These are phyloP conservation scores for Athene cunicularia DNA, from an alignment of 2,113 vertebrate species.

Conservation along the genomic window DNA sequence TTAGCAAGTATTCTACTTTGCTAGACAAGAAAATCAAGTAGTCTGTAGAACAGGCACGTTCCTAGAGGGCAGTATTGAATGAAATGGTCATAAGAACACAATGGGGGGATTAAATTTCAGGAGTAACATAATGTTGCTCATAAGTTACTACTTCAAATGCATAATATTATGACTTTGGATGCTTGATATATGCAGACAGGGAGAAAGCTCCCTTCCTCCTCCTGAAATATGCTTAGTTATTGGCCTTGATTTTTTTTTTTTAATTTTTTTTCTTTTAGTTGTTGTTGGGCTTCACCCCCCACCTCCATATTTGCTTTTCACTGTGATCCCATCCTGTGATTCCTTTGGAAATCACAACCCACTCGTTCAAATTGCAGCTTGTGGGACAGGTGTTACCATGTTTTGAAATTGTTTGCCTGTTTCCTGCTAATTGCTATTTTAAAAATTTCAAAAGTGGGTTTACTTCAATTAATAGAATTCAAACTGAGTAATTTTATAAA, in stretches of 20 bases:
- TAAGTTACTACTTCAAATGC: not conserved
- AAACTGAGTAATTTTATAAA: not conserved
- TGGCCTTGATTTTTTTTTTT: not conserved
- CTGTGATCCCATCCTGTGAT: not conserved
- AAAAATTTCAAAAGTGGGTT: not conserved
- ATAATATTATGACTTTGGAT: not conserved
- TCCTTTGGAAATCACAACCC: not conserved
- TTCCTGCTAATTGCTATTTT: not conserved
- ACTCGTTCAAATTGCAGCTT: not conserved
- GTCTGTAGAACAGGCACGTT: not conserved
- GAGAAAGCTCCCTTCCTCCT: not conserved
- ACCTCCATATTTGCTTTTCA: not conserved
- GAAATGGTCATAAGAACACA: not conserved
- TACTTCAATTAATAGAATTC: not conserved
- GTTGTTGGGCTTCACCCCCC: rapidly evolving
- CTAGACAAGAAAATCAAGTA: not conserved
- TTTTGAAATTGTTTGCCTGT: not conserved
- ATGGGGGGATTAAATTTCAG: not conserved
- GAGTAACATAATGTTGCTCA: not conserved
- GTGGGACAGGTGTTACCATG: not conserved
- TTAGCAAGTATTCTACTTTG: not conserved
- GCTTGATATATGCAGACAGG: not conserved
- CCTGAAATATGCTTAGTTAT: not conserved
- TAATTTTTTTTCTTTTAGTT: not conserved
- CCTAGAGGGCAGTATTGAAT: not conserved